Evolutionary conservation across 2,113 vertebrate species (phyloP).

Genomic region (Phyllostomus discolor): DNA sequence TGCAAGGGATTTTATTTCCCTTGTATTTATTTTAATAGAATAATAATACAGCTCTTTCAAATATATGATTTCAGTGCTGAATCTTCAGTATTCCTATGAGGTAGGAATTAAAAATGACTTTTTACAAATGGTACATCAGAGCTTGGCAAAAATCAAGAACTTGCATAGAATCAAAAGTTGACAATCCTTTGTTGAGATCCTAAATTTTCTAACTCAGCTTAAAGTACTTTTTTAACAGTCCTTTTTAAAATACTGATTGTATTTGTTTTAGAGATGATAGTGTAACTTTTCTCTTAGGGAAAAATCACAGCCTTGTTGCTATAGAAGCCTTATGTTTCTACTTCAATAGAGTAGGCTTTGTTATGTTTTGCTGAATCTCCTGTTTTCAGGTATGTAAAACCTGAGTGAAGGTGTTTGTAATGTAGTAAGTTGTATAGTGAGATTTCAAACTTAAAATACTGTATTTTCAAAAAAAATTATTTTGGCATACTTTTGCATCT

Average conservation of each 20-base stretch:
- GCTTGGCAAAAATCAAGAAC: conserved; percentile 27
- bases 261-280: not conserved
- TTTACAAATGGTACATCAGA: not conserved
- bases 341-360: conserved; percentile 23
- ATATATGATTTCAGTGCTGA: conserved; percentile 51
- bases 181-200: not conserved
- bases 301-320: not conserved
- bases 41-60: conserved; percentile 47
- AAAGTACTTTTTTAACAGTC: not conserved
- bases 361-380: not conserved
- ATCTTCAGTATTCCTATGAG: conserved; percentile 51
- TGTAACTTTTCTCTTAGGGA: not conserved
- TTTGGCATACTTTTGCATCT: not conserved
- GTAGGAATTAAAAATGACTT: conserved; percentile 29
- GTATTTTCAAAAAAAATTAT: not conserved
- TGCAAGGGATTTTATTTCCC: conserved; percentile 58
- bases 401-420: not conserved
- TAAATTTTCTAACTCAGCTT: conserved; percentile 35
- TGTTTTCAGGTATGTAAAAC: not conserved
- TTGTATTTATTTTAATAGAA: conserved; percentile 61
- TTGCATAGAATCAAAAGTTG: not conserved
- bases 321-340: not conserved
- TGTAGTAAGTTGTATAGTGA: not conserved
- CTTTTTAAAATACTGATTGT: not conserved
- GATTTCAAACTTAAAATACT: not conserved